Evolutionary conservation across 2,113 vertebrate species (phyloP), one percentile per base, ranked within the genome.

Genomic region (Peromyscus californicus): DNA sequence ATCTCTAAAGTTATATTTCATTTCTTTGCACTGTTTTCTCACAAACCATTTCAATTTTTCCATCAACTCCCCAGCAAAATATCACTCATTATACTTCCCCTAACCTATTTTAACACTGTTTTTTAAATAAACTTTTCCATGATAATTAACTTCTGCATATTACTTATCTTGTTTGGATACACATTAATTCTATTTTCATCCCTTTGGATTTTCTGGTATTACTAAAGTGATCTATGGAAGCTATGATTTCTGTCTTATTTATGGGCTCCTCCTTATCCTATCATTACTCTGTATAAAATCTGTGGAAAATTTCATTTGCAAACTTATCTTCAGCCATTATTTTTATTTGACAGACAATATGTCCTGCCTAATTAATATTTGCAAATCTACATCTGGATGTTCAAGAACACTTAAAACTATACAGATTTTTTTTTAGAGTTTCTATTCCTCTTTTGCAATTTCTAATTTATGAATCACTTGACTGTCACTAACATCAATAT

Each of bases 281-380:
- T 21, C 91, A 75, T 24, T 65, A 22, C 15, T 15, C 0, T 63
- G 5, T 45, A 19, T 24, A 79, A 72, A 48, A 59, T 36, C 24
- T 74, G 1, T 42, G 59, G 33, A 57, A 80, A 92, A 61, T 8
- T 2, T 89, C 3, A 57, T 8, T 6, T 74, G 22, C 59, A 67
- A 79, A 22, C 26, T 54, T 31, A 8, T 9, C 59, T 88, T 26
- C 22, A 84, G 12, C 2, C 31, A 76, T 21, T 70, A 15, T 67
- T 10, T 78, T 31, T 67, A 79, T 59, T 75, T 39, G 61, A 59
- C 24, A 33, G 1, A 75, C 5, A 36, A n/a, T 7, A 51, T 61
- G 4, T 8, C 12, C 0, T 7, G 7, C 19, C 1, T 5, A 45
- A 19, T 59, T 36, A 72, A 45, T 31, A 78, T 2, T 6, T 65